A percentile compares a stretch with the other conserved stretches of the same genome.
Conservation (phyloP, 2,797 vertebrate species). For the Enteromius fasciolatus region DNA sequence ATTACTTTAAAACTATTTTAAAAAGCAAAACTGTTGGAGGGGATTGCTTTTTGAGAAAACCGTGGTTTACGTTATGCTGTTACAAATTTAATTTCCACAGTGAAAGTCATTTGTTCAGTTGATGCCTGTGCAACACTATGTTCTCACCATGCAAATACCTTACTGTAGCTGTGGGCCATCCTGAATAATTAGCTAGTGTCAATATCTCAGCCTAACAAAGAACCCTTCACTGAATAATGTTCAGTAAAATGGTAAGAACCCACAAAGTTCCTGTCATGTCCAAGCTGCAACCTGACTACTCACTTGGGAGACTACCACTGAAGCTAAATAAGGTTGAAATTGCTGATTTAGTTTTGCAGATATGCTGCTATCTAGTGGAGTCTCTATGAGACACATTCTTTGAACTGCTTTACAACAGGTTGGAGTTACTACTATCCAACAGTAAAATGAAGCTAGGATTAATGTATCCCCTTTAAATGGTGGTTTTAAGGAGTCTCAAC, state of each 20-base stretch:
- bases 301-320: not conserved
- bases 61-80: not conserved
- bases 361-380: not conserved
- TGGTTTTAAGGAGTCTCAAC: not conserved
- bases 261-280: not conserved
- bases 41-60: not conserved
- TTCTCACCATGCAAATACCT: not conserved
- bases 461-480: not conserved
- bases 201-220: not conserved
- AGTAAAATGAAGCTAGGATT: not conserved
- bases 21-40: not conserved
- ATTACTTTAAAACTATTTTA: not conserved
- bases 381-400: not conserved
- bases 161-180: not conserved
- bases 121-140: not conserved
- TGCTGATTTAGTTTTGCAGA: not conserved
- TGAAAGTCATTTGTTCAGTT: not conserved
- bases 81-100: not conserved
- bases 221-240: not conserved
- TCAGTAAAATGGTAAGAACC: constrained; percentile 1
- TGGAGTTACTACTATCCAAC: not conserved
- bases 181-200: not conserved
- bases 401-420: not conserved
- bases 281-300: no score
- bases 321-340: not conserved